Base-by-base conservation (phyloP, 2,888 invertebrate species). In the Mamestra brassicae region DNA sequence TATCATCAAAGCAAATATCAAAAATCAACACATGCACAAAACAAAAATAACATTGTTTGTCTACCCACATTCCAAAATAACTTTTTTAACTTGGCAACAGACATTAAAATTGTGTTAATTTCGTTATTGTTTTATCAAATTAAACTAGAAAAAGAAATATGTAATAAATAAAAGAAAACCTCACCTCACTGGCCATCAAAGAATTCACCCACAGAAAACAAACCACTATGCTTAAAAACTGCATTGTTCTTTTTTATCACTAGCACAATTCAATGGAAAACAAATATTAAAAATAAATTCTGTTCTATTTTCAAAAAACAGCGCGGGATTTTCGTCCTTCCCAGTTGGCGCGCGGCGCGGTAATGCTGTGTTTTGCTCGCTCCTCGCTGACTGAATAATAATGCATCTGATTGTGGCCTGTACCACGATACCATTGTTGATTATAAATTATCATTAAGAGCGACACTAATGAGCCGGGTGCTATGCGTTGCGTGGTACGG, bases 161-260 rank as follows among this genome's bases (percentile, higher is more conserved):
- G n/a, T n/a, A 57, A 34, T 10, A n/a, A 54, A 61, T 38, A 58
- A 54, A 45, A 63, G 45, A 55, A 64, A 70, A 60, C 87, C 91
- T 91, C 68, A 93, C 92, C 85, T 83, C 85, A 74, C 77, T 83
- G 50, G 88, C 89, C 65, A 71, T 71, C 45, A 85, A 82, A 55
- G 84, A 76, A 63, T 82, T 81, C 67, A 89, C 86, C 78, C 88
- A 87, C 82, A 91, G 26, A 74, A 76, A 88, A 83, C 81, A 86
- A 85, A 91, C 4, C 80, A 91, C 85, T 70, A 88, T 55, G 64
- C 84, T 82, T 34, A 88, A 66, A 50, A 87, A 64, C 85, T 79
- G 87, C 92, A 93, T 92, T 81, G 60, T 86, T 60, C 8, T 69
- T 60, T 70, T 47, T 13, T 47, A 68, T 42, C 77, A 87, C 85